These are phyloP conservation scores for Aegypius monachus DNA, from an alignment of 2,113 vertebrate genomes.

Conservation along the genomic window DNA sequence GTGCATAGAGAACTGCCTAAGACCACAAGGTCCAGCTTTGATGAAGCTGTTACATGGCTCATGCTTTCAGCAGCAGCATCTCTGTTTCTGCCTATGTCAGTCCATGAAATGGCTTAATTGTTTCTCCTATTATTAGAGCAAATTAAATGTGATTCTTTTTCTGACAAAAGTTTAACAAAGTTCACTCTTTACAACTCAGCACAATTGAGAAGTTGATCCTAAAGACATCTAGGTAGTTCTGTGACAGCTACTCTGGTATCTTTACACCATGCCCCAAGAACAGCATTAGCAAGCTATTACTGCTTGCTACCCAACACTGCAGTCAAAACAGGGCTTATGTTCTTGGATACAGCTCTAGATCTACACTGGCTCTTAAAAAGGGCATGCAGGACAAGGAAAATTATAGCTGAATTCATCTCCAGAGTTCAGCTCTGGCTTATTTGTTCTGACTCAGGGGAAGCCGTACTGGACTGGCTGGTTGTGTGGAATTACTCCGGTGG, in stretches of 20 bases:
- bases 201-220: not conserved
- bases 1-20: not conserved
- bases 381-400: not conserved
- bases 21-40: not conserved
- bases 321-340: not conserved
- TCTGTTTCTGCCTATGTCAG: not conserved
- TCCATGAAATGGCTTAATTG: not conserved
- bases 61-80: not conserved
- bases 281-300: not conserved
- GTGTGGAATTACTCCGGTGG: not conserved
- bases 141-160: not conserved
- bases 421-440: not conserved
- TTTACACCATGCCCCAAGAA: not conserved
- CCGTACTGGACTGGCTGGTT: rapidly evolving
- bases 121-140: not conserved
- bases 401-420: not conserved
- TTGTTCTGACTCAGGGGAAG: not conserved
- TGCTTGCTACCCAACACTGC: not conserved
- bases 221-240: not conserved
- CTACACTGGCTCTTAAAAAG: not conserved
- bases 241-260: not conserved
- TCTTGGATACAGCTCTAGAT: not conserved
- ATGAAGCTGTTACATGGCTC: not conserved
- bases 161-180: not conserved
- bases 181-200: not conserved